A percentile compares a stretch with the other conserved stretches of the same genome.
Conservation (phyloP, 2,888 invertebrate genomes). For the Orthosia incerta region DNA sequence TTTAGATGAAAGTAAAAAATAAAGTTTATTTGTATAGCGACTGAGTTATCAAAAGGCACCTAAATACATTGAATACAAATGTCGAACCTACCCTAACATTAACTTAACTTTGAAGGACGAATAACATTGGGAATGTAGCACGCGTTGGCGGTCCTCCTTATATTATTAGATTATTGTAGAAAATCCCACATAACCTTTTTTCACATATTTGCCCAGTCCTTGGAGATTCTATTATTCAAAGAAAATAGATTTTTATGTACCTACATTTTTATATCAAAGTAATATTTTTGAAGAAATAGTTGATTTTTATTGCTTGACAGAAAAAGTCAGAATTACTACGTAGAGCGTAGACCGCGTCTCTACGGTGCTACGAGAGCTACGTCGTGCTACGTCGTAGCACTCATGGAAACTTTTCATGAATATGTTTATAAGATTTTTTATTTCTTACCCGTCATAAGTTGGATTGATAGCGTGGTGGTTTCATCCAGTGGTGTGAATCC, state of each 20-base stretch:
- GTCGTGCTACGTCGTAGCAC: not conserved
- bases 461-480: not conserved
- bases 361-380: not conserved
- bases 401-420: not conserved
- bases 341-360: not conserved
- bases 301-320: not conserved
- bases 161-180: slow-evolving; percentile 48
- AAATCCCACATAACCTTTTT: slow-evolving; percentile 35
- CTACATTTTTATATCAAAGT: not conserved
- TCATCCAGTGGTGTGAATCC: no score
- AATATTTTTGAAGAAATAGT: not conserved
- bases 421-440: not conserved
- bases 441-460: not conserved
- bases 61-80: slow-evolving; percentile 35
- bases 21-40: slow-evolving; percentile 1
- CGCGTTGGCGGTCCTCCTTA: slow-evolving; percentile 32
- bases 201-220: slow-evolving; percentile 23
- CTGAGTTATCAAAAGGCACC: slow-evolving; percentile 18
- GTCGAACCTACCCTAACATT: slow-evolving; percentile 39
- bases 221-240: slow-evolving; percentile 16
- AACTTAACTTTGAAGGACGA: slow-evolving; percentile 37
- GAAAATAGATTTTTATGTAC: not conserved
- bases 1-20: not conserved
- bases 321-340: not conserved
- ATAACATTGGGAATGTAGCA: slow-evolving; percentile 32